phyloP scores from a whole-genome alignment of 2,797 vertebrate genomes.

The Sarcophilus harrisii region DNA sequence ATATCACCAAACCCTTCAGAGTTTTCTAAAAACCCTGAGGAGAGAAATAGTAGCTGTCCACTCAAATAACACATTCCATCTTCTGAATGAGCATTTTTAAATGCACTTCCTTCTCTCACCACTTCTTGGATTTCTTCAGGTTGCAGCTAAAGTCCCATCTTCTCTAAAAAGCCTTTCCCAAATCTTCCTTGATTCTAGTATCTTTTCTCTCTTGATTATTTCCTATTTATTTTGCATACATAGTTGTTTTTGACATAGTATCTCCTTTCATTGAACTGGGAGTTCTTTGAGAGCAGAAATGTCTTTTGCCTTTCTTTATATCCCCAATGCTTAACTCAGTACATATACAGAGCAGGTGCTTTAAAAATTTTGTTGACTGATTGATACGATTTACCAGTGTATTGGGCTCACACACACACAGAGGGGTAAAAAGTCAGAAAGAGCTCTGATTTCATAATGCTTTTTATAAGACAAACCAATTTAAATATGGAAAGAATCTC shows the following conservation, averaged over 20 bases:
- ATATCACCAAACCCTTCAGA: background rate
- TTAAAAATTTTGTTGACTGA: background rate
- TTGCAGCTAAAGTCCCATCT: background rate
- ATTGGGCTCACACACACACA: background rate
- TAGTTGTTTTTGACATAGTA: background rate
- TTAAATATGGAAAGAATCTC: background rate
- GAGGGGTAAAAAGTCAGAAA: background rate
- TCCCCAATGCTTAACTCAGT: background rate
- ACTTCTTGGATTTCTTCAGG: no score
- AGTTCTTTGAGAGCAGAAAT: background rate
- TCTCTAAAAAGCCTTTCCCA: background rate
- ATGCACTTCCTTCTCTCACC: background rate
- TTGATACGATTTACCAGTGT: background rate
- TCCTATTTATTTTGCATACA: background rate
- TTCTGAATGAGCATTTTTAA: background rate
- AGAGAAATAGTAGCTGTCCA: background rate
- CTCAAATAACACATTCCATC: background rate
- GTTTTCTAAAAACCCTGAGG: background rate
- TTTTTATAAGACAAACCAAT: background rate
- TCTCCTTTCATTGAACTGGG: background rate
- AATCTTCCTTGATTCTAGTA: background rate
- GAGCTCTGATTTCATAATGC: background rate
- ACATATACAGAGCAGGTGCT: background rate
- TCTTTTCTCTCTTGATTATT: background rate
- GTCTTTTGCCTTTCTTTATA: background rate